Conservation (phyloP, 2,888 invertebrate species). For the Hydroisotoma schaefferi region DNA sequence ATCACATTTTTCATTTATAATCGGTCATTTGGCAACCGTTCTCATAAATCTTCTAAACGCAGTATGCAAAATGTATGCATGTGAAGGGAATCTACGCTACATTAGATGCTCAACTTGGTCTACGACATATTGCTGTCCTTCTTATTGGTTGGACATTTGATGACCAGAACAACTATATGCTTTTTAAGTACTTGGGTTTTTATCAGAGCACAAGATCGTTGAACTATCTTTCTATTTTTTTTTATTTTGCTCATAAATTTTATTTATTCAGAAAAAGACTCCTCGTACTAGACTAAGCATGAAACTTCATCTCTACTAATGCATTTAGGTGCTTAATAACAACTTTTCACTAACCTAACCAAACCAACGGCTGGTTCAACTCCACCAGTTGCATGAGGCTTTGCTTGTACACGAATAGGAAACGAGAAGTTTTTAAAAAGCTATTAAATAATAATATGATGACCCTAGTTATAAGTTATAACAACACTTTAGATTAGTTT, state of each 20-base stretch:
- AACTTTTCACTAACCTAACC: neutral
- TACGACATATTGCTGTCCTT: neutral
- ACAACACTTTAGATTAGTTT: no score
- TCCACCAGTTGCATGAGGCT: no score
- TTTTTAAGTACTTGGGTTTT: neutral
- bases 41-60: conserved; percentile 7
- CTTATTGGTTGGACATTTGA: neutral
- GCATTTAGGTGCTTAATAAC: neutral
- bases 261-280: no score
- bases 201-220: conserved; percentile 19
- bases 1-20: conserved; percentile 15
- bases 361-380: no score
- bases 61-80: conserved; percentile 1
- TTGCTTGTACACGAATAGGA: no score
- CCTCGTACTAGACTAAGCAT: no score
- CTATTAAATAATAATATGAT: no score
- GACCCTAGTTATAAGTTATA: no score
- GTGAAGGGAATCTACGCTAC: neutral
- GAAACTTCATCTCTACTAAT: neutral
- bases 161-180: no score
- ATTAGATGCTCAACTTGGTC: neutral
- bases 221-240: no score
- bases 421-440: no score
- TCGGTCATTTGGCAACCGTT: conserved; percentile 7
- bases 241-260: no score